Evolutionary conservation across 2,888 invertebrate species (phyloP).

Genomic region (Lagria hirta): DNA sequence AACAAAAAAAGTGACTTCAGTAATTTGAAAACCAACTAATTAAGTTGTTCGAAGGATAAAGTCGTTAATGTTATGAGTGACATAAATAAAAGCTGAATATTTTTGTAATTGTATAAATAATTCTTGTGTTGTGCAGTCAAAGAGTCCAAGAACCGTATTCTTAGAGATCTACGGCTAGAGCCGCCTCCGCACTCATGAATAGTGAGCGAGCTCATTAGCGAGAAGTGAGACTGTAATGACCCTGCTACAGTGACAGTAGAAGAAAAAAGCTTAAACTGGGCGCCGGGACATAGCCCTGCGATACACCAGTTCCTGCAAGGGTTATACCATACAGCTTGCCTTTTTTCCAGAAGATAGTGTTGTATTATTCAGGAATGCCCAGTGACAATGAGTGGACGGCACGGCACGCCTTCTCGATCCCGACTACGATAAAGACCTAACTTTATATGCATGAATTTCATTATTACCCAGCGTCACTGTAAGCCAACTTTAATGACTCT

Average conservation of each 20-base stretch:
- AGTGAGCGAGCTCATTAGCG: conserved; percentile 49
- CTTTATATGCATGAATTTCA: conserved; percentile 52
- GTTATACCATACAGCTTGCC: conserved; percentile 31
- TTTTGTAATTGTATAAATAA: conserved; percentile 20
- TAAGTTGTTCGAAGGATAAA: conserved; percentile 17
- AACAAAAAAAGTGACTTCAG: neutral
- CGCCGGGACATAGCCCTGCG: no score
- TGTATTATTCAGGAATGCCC: conserved; percentile 53
- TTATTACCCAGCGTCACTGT: conserved; percentile 41
- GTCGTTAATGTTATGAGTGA: conserved; percentile 18
- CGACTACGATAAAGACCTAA: conserved; percentile 49
- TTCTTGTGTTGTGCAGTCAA: conserved; percentile 8
- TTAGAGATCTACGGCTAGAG: conserved; percentile 2
- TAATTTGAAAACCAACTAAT: conserved; percentile 6
- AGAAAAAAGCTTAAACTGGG: no score
- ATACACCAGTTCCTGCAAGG: no score
- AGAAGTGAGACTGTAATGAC: conserved; percentile 44
- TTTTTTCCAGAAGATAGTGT: conserved; percentile 46
- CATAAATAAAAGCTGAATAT: conserved; percentile 17
- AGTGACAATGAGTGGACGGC: conserved; percentile 52
- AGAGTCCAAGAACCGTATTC: conserved; percentile 10
- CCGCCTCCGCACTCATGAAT: conserved; percentile 50
- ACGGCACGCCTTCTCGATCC: conserved; percentile 51
- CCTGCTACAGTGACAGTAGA: conserved; percentile 28
- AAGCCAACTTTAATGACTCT: conserved; percentile 30